Conservation (phyloP, 1,140 invertebrate genomes). For the Aphaenogaster rudis region DNA sequence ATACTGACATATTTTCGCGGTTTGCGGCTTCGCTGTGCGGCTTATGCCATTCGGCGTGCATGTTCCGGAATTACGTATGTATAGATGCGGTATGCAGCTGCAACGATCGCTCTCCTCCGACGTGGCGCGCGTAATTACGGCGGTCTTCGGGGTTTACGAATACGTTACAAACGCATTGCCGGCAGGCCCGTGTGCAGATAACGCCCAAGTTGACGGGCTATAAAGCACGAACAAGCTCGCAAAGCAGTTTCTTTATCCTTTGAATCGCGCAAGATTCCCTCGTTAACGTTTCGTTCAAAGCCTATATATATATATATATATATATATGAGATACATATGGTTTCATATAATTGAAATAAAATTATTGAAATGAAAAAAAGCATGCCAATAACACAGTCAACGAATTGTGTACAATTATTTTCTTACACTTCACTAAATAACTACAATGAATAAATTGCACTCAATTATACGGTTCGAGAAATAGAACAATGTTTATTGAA, state of each 20-base stretch:
- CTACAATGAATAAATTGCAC: background rate
- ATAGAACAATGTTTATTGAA: background rate
- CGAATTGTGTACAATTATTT: background rate
- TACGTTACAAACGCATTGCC: slow-evolving; percentile 62
- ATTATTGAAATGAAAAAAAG: background rate
- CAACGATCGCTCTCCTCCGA: slow-evolving; percentile 38
- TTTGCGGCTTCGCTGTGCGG: slow-evolving; percentile 50
- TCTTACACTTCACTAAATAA: background rate
- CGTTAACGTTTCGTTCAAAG: slow-evolving; percentile 21
- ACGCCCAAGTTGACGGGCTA: background rate
- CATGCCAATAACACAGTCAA: background rate
- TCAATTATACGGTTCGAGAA: background rate
- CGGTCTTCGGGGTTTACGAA: slow-evolving; percentile 60
- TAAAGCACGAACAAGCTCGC: slow-evolving; percentile 37
- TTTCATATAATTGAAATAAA: background rate
- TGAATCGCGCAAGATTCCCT: background rate
- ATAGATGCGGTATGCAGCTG: slow-evolving; percentile 40
- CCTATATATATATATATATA: background rate
- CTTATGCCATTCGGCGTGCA: slow-evolving; percentile 21
- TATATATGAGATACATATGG: too few relatives aligned
- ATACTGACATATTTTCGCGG: slow-evolving; percentile 53
- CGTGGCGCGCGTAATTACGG: slow-evolving; percentile 53
- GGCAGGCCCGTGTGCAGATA: slow-evolving; percentile 33
- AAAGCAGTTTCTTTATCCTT: slow-evolving; percentile 44
- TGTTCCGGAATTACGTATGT: slow-evolving; percentile 50